Conservation (phyloP, 2,888 invertebrate genomes). For the Cryptophagus acutangulus region DNA sequence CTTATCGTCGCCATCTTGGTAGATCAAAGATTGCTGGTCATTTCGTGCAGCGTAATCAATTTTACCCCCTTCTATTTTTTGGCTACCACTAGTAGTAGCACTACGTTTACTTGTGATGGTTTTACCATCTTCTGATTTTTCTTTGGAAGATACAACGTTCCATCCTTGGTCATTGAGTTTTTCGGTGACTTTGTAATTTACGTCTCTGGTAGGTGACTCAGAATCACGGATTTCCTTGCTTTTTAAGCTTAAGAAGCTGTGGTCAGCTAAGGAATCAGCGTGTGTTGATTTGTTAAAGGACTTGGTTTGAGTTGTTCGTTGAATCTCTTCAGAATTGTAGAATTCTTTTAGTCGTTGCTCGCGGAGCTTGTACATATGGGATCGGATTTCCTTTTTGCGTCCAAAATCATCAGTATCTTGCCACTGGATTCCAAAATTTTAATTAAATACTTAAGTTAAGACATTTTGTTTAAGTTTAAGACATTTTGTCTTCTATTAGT, state of each 20-base stretch:
- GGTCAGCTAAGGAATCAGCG: slow-evolving; percentile 68
- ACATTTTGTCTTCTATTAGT: too few relatives aligned
- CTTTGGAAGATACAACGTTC: slow-evolving; percentile 62
- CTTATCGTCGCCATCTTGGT: slow-evolving; percentile 52
- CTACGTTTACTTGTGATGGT: slow-evolving; percentile 56
- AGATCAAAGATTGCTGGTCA: slow-evolving; percentile 55
- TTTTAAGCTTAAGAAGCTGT: slow-evolving; percentile 73
- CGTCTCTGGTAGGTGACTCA: slow-evolving; percentile 66
- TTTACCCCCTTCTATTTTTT: slow-evolving; percentile 60
- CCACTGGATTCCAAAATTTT: slow-evolving; percentile 58
- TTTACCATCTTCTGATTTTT: slow-evolving; percentile 60
- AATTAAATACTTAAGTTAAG: not conserved
- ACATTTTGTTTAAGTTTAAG: not conserved
- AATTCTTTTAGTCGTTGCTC: slow-evolving; percentile 74
- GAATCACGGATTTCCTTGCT: slow-evolving; percentile 75
- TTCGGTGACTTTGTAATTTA: slow-evolving; percentile 38
- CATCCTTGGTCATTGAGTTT: slow-evolving; percentile 56
- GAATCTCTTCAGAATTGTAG: slow-evolving; percentile 50
- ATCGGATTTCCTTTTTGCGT: slow-evolving; percentile 79
- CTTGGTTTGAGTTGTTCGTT: slow-evolving; percentile 29
- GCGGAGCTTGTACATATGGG: slow-evolving; percentile 78
- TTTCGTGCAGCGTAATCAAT: slow-evolving; percentile 62
- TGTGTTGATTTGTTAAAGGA: slow-evolving; percentile 45
- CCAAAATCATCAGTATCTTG: slow-evolving; percentile 82
- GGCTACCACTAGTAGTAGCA: slow-evolving; percentile 55